phyloP scores from a whole-genome alignment of 2,113 vertebrate genomes.

The Menidia beryllina region DNA sequence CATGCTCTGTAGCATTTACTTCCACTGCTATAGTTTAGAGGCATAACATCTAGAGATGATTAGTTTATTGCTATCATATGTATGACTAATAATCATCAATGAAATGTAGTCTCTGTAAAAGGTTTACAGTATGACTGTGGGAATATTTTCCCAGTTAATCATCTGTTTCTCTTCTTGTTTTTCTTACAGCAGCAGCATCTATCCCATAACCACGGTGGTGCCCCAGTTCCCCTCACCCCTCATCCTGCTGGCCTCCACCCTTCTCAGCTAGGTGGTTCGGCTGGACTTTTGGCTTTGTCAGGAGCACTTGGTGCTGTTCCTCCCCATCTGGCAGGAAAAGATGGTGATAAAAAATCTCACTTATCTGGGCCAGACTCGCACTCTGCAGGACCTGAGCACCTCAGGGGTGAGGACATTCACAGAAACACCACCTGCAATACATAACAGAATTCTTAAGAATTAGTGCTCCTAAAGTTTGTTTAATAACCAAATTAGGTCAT shows the following conservation, averaged over 20 bases:
- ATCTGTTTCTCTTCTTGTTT: not conserved
- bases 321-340: conserved; percentile 92
- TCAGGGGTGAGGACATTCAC: conserved; percentile 87
- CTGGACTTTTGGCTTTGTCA: conserved; percentile 93
- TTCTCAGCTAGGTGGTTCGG: conserved; percentile 90
- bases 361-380: conserved; percentile 72
- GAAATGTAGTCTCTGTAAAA: too few relatives aligned
- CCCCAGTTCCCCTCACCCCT: conserved; percentile 92
- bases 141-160: not conserved
- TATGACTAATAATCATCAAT: too few relatives aligned
- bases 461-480: too few relatives aligned
- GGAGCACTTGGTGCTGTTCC: conserved; percentile 89
- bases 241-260: conserved; percentile 94
- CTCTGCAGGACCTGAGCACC: conserved; percentile 87
- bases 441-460: too few relatives aligned
- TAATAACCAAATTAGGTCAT: too few relatives aligned
- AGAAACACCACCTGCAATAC: not conserved
- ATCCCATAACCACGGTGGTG: conserved; percentile 90
- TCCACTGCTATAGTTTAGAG: not conserved
- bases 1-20: not conserved
- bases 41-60: not conserved
- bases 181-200: conserved; percentile 90
- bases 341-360: conserved; percentile 92
- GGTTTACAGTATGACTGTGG: too few relatives aligned
- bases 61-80: not conserved